A percentile compares a stretch with the other conserved stretches of the same genome.
phyloP scores from a whole-genome alignment of 2,113 vertebrate species.

The Terrapene triunguis region DNA sequence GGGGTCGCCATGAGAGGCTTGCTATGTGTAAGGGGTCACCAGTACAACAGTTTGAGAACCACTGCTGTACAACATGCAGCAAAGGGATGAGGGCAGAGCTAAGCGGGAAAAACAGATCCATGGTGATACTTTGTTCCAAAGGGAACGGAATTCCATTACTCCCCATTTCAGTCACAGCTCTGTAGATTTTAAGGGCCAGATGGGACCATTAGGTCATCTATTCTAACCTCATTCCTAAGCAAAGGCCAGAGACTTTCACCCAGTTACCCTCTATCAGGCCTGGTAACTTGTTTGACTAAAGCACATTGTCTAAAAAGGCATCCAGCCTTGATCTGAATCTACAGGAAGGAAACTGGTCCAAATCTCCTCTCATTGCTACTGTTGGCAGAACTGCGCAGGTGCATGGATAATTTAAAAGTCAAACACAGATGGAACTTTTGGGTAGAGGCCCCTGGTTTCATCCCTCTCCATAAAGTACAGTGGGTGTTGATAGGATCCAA shows the following conservation, averaged over 20 bases:
- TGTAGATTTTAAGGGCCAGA: no score
- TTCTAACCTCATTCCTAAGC: background rate
- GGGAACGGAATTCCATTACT: no score
- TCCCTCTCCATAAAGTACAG: background rate
- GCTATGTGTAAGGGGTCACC: no score
- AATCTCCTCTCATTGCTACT: background rate
- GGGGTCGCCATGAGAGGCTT: no score
- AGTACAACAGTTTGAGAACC: no score
- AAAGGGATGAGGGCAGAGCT: no score
- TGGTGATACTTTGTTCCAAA: no score
- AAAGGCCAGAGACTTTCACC: background rate
- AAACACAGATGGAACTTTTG: background rate
- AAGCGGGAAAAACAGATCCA: no score
- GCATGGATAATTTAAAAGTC: background rate
- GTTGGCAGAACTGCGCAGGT: background rate
- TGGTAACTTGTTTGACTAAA: background rate
- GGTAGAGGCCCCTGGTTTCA: background rate
- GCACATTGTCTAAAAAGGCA: background rate
- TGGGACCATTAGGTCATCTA: no score
- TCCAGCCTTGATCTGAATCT: background rate
- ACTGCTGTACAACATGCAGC: no score
- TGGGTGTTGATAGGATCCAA: background rate
- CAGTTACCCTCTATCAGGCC: background rate
- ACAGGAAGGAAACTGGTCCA: background rate
- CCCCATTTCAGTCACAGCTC: no score